Base-by-base conservation (phyloP, 2,113 vertebrate species). In the Hippocampus barbouri region DNA sequence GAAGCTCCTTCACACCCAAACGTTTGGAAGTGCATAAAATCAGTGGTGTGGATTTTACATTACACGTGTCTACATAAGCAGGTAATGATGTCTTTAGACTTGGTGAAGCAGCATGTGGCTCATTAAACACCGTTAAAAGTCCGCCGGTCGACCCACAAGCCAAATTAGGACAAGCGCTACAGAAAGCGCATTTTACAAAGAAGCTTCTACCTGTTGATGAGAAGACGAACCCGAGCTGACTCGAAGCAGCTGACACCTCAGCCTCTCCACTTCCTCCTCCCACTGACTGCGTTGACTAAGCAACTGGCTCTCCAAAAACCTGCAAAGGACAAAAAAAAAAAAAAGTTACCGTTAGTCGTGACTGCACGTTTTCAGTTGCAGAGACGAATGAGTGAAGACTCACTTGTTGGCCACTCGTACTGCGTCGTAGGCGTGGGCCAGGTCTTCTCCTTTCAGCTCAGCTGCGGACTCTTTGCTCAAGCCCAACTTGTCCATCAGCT, bases 321-420 rank as follows among this genome's bases (percentile, higher is more conserved):
- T 95, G 77, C 15, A 51, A 5, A 23, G 60, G 41, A 23, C 40
- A 65, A 63, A 23, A 20, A 41, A 64, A 64, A 43, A 5, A 0
- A 2, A 65, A 5, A 34, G n/a, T 34, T 5, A 38, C 5, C 5
- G 11, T 65, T 23, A 23, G 21, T 65, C 43, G 11, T 45, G 9
- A 12, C 38, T 21, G 21, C 7, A 30, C 14, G 45, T n/a, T 45
- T 45, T 12, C 6, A 18, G 15, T 2, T 9, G 30, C 5, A 18
- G 2, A 16, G 60, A 20, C 11, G 34, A 72, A 53, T 14, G 14
- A 49, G 66, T 11, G 49, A 18, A 2, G n/a, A 67, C 92, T 88
- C 76, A 94, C 94, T 88, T 94, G 73, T 93, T 93, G 80, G 94
- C 88, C 54, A 92, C 92, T 57, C 92, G 92, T 4, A 92, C 85